phyloP scores from a whole-genome alignment of 2,113 vertebrate species.

The Rhynchomys soricoides region DNA sequence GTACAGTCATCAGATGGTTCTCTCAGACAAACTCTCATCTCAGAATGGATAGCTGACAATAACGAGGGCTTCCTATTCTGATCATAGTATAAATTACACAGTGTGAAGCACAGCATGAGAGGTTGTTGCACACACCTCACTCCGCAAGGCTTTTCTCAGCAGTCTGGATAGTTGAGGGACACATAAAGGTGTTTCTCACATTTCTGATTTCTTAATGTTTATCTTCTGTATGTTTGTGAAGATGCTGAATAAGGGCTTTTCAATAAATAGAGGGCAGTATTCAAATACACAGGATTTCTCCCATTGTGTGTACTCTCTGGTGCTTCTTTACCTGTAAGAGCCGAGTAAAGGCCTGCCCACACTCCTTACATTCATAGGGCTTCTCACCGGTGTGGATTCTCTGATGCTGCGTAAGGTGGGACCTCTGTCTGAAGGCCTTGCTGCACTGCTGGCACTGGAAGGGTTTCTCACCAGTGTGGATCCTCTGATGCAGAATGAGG shows the following conservation, averaged over 20 bases:
- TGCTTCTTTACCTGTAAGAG: conserved; percentile 43
- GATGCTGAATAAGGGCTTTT: neutral
- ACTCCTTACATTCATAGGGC: conserved; percentile 15
- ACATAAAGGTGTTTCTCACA: neutral
- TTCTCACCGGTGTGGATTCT: conserved; percentile 43
- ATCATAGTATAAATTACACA: neutral
- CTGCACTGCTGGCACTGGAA: conserved; percentile 34
- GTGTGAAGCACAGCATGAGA: neutral
- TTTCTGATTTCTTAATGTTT: neutral
- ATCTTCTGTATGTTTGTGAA: neutral
- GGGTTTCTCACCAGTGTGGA: conserved; percentile 43
- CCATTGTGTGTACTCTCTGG: neutral
- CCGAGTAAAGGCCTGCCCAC: conserved; percentile 26
- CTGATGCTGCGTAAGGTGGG: conserved; percentile 27
- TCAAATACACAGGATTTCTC: neutral
- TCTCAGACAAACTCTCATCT: neutral
- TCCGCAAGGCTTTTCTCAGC: neutral
- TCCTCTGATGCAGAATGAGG: conserved; percentile 46
- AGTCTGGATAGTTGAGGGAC: neutral
- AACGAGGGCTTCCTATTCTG: neutral
- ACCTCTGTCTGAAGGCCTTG: conserved; percentile 41
- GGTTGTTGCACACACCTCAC: neutral
- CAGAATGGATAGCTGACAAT: neutral
- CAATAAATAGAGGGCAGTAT: neutral
- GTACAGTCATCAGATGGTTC: neutral